Conservation (phyloP, 2,797 vertebrate species). For the Lutra lutra region DNA sequence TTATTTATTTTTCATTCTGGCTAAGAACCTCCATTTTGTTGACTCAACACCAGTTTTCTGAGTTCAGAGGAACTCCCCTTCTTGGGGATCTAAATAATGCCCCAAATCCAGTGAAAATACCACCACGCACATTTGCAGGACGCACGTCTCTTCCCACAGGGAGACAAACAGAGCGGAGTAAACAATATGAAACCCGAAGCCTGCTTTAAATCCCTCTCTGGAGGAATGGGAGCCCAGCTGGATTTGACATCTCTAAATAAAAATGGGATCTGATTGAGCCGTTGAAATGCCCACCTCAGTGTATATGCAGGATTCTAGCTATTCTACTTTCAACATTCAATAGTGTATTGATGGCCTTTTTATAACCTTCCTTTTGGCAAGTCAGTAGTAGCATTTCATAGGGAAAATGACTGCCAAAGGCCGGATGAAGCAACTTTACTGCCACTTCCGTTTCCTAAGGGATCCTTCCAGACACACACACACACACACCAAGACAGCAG, state of each 20-base stretch:
- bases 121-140: background rate
- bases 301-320: background rate
- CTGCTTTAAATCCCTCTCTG: background rate
- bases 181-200: background rate
- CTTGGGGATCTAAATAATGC: background rate
- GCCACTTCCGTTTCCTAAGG: background rate
- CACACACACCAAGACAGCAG: background rate
- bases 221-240: background rate
- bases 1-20: background rate
- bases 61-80: background rate
- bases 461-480: background rate
- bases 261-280: background rate
- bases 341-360: background rate
- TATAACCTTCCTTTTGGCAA: background rate
- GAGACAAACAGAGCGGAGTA: background rate
- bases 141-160: background rate
- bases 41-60: background rate
- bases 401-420: background rate
- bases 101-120: background rate
- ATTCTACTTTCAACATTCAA: background rate
- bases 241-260: background rate
- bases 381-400: background rate
- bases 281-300: background rate
- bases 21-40: background rate
- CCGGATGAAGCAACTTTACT: background rate